Conservation (phyloP, 1,140 invertebrate species). For the Scaptomyza graminum region DNA sequence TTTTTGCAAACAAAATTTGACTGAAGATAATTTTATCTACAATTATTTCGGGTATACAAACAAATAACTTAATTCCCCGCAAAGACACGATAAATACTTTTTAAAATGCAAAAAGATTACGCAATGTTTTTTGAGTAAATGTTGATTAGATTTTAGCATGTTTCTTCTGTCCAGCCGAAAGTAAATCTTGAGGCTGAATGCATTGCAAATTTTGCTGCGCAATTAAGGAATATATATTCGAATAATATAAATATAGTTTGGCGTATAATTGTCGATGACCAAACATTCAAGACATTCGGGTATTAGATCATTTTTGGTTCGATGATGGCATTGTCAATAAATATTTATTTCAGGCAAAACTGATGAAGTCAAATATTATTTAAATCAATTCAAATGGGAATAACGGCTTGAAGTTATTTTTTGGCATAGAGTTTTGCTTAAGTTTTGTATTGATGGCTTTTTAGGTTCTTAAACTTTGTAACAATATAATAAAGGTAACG, state of each 20-base stretch:
- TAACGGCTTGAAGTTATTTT: not conserved
- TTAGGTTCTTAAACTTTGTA: too few relatives aligned
- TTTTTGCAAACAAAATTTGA: constrained; percentile 10
- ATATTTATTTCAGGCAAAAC: constrained; percentile 15
- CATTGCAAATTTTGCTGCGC: constrained; percentile 66
- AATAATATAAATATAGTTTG: constrained; percentile 42
- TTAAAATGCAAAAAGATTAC: constrained; percentile 54
- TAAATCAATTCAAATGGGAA: constrained; percentile 1
- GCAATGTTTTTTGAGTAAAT: constrained; percentile 38
- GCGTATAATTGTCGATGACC: constrained; percentile 77
- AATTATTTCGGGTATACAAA: constrained; percentile 39
- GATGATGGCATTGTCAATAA: constrained; percentile 70
- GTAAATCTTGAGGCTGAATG: constrained; percentile 73
- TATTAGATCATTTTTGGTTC: constrained; percentile 70
- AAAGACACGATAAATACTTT: constrained; percentile 29
- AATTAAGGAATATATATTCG: constrained; percentile 49
- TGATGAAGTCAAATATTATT: constrained; percentile 21
- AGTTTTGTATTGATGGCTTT: too few relatives aligned
- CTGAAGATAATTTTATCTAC: constrained; percentile 57
- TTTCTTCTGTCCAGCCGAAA: constrained; percentile 24
- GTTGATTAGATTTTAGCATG: constrained; percentile 74
- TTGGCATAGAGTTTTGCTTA: not conserved
- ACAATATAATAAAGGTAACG: not conserved
- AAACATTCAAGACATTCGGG: constrained; percentile 37
- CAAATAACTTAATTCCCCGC: constrained; percentile 53